Conservation (phyloP, 2,797 vertebrate species). For the Sebastes diaconus region DNA sequence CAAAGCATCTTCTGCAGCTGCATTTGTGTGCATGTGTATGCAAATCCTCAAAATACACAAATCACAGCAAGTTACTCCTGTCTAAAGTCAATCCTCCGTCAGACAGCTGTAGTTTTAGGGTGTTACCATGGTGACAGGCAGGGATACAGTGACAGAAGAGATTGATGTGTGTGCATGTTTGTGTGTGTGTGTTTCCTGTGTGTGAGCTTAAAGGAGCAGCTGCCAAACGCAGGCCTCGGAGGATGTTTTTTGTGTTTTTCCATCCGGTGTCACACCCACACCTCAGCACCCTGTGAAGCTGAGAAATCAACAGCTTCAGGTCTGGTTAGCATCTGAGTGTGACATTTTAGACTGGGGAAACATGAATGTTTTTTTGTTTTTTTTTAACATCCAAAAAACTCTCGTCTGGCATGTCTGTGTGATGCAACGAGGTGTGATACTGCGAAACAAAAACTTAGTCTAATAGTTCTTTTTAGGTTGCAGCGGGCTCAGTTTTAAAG, state of each 20-base stretch:
- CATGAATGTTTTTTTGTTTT: background rate
- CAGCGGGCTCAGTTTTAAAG: background rate
- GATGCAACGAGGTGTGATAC: background rate
- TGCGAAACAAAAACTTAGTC: constrained; percentile 2
- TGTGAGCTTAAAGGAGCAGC: constrained; percentile 64
- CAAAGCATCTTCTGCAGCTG: constrained; percentile 3
- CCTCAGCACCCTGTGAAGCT: constrained; percentile 12
- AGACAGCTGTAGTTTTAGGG: constrained; percentile 72
- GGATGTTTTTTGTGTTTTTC: background rate
- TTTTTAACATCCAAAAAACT: constrained; percentile 6
- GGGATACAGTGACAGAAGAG: constrained; percentile 64
- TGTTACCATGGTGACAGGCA: constrained; percentile 79
- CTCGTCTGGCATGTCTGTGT: background rate
- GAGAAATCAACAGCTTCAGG: constrained; percentile 40
- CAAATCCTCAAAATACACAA: constrained; percentile 19
- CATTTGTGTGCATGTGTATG: background rate
- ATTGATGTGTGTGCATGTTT: constrained; percentile 45
- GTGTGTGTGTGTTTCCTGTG: constrained; percentile 4
- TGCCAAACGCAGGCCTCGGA: constrained; percentile 49
- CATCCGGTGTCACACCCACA: constrained; percentile 54
- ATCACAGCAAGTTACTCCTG: constrained; percentile 38
- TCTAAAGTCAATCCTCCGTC: constrained; percentile 58
- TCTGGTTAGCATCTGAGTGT: constrained; percentile 41
- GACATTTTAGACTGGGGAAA: constrained; percentile 41
- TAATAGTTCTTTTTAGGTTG: background rate